Base-by-base conservation (phyloP, 2,797 vertebrate genomes). In the Karalla daura region DNA sequence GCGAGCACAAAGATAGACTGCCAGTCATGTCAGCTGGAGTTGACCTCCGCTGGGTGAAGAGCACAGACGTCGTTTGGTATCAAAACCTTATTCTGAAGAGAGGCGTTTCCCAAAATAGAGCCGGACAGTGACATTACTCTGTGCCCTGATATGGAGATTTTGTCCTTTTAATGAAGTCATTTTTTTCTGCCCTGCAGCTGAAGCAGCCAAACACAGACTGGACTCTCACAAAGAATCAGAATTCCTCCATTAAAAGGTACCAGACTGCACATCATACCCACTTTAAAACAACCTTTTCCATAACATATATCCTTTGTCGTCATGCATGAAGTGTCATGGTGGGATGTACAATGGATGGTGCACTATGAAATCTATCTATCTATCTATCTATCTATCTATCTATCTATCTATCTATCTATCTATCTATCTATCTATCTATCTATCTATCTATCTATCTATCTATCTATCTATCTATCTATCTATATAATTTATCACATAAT, bases 191-290 rank as follows among this genome's bases (percentile, higher is more conserved):
- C 14, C n/a, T 55, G 40, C 93, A 97, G 96, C 80, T 94, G 63
- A 98, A 97, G 74, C 95, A 96, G 78, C 94, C 95, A 78, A 98
- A 96, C 78, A 95, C 84, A 33, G 95, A 97, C 88, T 95, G 95
- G 94, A 88, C 95, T 36, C 94, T 95, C 17, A 93, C 90, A 5
- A 94, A 95, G 82, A 92, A 84, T 2, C 95, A 96, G 78, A 88
- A 91, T 61, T 93, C 95, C 20, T 90, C 93, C 18, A 90, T 97
- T 58, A 97, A 96, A 92, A 96, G 96, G 96, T 97, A 94, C 13
- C 0, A 18, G 10, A 44, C 1, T 13, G 63, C 15, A 47, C 49
- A 44, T 1, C 11, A 63, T 15, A 47, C 49, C 3, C 2, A 35
- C 17, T 32, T 13, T 25, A 37, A 40, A 52, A 5, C 32, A 40